Percentiles rank a stretch among this genome's conserved stretches.
Conservation (phyloP, 2,888 invertebrate species). For the Encarsia formosa region DNA sequence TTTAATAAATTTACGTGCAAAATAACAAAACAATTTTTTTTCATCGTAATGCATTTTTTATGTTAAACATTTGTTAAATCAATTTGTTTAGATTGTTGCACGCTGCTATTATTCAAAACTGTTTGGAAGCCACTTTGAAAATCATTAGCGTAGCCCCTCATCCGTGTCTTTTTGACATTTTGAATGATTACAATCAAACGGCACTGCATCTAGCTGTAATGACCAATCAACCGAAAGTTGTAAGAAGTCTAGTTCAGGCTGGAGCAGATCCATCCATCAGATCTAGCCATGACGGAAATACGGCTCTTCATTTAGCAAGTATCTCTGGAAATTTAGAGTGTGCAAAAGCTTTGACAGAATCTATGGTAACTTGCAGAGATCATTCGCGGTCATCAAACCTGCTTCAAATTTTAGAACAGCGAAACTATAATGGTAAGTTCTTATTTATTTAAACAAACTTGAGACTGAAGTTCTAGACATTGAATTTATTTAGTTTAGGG, state of each 20-base stretch:
- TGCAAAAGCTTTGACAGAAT: constrained; percentile 65
- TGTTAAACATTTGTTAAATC: no score
- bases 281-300: constrained; percentile 77
- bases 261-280: constrained; percentile 63
- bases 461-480: no score
- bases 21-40: not conserved
- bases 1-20: no score
- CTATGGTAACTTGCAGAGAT: no score
- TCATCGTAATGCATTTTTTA: not conserved
- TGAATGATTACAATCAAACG: constrained; percentile 76
- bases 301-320: constrained; percentile 81
- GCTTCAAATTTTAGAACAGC: constrained; percentile 69
- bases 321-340: constrained; percentile 65
- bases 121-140: constrained; percentile 67
- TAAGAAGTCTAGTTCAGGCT: constrained; percentile 72
- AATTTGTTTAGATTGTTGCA: constrained; percentile 74
- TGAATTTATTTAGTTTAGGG: no score
- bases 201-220: constrained; percentile 84
- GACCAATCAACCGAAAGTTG: constrained; percentile 69
- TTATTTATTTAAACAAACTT: not conserved
- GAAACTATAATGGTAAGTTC: constrained; percentile 79
- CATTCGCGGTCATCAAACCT: constrained; percentile 45
- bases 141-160: constrained; percentile 76
- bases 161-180: constrained; percentile 71
- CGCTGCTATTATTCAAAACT: constrained; percentile 75